These are phyloP conservation scores for Dugesia japonica DNA, from an alignment of 2,888 invertebrate genomes.

Conservation along the genomic window DNA sequence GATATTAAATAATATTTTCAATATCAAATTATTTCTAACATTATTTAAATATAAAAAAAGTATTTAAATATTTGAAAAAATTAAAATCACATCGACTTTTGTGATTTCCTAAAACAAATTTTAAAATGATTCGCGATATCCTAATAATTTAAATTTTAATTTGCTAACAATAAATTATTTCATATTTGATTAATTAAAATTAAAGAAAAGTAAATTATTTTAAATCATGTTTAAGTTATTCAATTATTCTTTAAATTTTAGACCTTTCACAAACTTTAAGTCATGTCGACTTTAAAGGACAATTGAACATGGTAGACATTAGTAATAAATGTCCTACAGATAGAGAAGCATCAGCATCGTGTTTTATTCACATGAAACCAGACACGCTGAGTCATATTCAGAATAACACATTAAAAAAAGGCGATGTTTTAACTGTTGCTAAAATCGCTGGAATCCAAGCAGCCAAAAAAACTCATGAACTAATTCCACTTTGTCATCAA, in stretches of 20 bases:
- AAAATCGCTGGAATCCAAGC: conserved; percentile 80
- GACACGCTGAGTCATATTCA: conserved; percentile 46
- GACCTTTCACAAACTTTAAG: background rate
- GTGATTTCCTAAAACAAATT: too few relatives aligned
- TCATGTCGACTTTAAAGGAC: background rate
- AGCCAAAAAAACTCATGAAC: conserved; percentile 70
- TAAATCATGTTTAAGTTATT: too few relatives aligned
- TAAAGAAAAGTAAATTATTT: too few relatives aligned
- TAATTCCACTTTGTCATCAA: conserved; percentile 85
- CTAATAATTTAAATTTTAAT: too few relatives aligned
- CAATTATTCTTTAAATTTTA: background rate
- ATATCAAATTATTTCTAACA: too few relatives aligned
- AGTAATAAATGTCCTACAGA: conserved; percentile 58
- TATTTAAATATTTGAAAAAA: too few relatives aligned
- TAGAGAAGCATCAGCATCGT: conserved; percentile 61
- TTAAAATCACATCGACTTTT: too few relatives aligned
- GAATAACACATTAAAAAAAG: conserved; percentile 64
- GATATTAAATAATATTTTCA: too few relatives aligned
- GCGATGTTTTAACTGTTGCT: conserved; percentile 71
- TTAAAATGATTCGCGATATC: too few relatives aligned
- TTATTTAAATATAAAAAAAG: too few relatives aligned
- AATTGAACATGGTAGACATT: conserved; percentile 69
- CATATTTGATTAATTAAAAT: too few relatives aligned
- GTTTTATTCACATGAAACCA: conserved; percentile 57
- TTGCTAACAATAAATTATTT: too few relatives aligned